A percentile compares a stretch with the other conserved stretches of the same genome.
These are phyloP conservation scores for Acanthisitta chloris DNA, from an alignment of 2,113 vertebrate genomes.

Conservation along the genomic window DNA sequence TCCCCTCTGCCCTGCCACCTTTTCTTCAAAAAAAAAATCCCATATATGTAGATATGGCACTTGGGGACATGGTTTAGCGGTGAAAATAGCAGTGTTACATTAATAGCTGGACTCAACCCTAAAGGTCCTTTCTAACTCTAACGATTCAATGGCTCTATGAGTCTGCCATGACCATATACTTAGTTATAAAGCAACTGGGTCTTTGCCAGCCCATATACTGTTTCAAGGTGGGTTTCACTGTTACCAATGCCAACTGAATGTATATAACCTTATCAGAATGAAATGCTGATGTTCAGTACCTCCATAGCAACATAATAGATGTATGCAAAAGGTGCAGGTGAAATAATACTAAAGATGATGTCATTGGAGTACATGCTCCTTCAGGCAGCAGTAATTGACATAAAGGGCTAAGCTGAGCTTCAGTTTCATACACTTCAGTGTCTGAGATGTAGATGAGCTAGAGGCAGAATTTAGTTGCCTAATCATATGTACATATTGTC, in stretches of 20 bases:
- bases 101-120: neutral
- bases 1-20: neutral
- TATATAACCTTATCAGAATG: neutral
- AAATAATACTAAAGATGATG: neutral
- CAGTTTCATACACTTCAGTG: neutral
- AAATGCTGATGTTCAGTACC: neutral
- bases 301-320: neutral
- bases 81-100: neutral
- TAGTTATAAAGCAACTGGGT: rapidly evolving
- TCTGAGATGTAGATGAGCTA: neutral
- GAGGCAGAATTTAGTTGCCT: neutral
- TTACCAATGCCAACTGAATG: neutral
- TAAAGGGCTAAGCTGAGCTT: neutral
- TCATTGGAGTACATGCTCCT: neutral
- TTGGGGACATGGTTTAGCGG: neutral
- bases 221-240: neutral
- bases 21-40: neutral
- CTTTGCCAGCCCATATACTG: neutral
- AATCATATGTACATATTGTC: neutral
- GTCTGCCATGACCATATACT: neutral
- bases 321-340: neutral
- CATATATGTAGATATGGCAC: neutral
- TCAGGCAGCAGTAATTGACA: neutral
- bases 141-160: neutral
- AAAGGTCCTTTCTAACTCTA: neutral